Evolutionary conservation across 2,797 vertebrate genomes (phyloP).

Genomic region (Urocyon cinereoargenteus): DNA sequence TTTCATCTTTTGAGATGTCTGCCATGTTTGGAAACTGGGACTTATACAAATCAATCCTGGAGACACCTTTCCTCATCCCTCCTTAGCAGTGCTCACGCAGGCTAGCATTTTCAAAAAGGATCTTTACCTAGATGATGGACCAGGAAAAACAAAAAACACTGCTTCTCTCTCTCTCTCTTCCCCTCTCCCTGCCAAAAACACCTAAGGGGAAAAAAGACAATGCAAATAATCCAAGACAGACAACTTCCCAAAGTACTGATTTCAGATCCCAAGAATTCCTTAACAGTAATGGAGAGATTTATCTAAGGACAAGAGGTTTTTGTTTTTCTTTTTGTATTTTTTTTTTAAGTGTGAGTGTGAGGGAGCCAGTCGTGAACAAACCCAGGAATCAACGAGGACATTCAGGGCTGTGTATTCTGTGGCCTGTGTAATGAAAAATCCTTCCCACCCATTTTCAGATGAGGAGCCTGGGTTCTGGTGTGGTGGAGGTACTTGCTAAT

Average conservation of each 20-base stretch:
- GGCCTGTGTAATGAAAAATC: neutral
- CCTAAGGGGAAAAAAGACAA: neutral
- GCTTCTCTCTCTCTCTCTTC: neutral
- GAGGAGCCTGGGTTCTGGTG: neutral
- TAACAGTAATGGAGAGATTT: neutral
- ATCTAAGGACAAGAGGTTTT: neutral
- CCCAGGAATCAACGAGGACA: neutral
- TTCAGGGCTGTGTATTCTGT: no score
- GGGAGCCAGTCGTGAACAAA: neutral
- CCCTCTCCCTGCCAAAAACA: neutral
- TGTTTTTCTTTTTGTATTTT: no score
- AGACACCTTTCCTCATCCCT: neutral
- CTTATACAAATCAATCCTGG: neutral
- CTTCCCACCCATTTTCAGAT: neutral
- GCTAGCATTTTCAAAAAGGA: neutral
- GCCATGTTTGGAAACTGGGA: neutral
- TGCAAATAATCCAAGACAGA: constrained; percentile 13
- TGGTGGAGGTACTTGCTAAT: neutral
- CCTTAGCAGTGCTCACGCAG: neutral
- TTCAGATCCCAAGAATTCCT: constrained; percentile 27
- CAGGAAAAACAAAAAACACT: neutral
- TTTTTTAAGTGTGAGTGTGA: neutral
- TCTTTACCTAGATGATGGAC: neutral
- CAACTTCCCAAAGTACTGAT: neutral
- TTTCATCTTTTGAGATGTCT: neutral